Evolutionary conservation across 2,888 invertebrate genomes (phyloP).

Genomic region (Tachystola acroxantha): DNA sequence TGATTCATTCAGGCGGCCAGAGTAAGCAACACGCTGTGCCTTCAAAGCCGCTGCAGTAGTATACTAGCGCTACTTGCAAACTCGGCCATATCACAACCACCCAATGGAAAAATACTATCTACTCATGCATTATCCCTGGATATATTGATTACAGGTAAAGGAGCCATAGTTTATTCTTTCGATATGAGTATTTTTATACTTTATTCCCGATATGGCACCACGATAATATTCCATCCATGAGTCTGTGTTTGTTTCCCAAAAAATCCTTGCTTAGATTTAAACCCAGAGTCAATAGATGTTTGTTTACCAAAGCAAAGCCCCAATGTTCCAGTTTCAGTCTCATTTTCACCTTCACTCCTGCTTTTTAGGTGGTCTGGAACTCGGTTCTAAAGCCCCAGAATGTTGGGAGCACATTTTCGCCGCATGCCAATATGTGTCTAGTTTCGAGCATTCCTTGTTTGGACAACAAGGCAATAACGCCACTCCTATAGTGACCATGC

Average conservation of each 20-base stretch:
- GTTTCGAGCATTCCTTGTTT: conserved; percentile 93
- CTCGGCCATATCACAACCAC: conserved; percentile 91
- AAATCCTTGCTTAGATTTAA: too few relatives aligned
- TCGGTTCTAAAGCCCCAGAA: conserved; percentile 94
- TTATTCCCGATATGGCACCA: background rate
- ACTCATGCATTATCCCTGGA: conserved; percentile 96
- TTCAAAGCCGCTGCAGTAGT: conserved; percentile 94
- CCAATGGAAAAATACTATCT: conserved; percentile 87
- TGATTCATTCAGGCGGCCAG: conserved; percentile 90
- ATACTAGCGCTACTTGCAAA: conserved; percentile 91
- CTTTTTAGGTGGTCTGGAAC: conserved; percentile 85
- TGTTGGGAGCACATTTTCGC: conserved; percentile 98
- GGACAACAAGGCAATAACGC: conserved; percentile 87
- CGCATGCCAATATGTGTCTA: conserved; percentile 94
- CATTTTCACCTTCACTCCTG: too few relatives aligned
- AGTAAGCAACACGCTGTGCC: conserved; percentile 90
- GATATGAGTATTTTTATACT: background rate
- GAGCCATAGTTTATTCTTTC: too few relatives aligned
- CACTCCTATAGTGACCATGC: conserved; percentile 81
- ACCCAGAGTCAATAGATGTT: too few relatives aligned
- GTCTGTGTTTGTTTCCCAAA: too few relatives aligned
- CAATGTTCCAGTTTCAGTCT: too few relatives aligned
- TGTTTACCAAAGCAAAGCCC: too few relatives aligned
- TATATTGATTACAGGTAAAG: conserved; percentile 85
- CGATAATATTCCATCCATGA: too few relatives aligned